A percentile compares a stretch with the other conserved stretches of the same genome.
phyloP scores from a whole-genome alignment of 37 sponge, comb jelly and placozoan genomes.

The Axinella damicornis region DNA sequence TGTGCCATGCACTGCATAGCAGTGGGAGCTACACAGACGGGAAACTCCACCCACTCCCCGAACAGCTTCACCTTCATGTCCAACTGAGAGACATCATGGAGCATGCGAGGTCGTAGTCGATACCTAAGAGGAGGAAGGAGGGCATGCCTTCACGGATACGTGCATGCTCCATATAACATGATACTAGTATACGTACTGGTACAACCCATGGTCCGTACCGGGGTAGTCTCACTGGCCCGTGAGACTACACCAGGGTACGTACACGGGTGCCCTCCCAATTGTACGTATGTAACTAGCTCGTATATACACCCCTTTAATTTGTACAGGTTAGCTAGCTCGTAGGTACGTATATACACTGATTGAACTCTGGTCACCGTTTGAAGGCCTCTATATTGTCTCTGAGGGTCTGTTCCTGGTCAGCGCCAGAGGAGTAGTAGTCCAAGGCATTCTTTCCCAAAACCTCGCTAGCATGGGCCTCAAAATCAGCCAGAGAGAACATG shows the following conservation, averaged over 20 bases:
- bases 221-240: too few relatives aligned
- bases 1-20: constrained; percentile 94
- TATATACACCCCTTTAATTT: too few relatives aligned
- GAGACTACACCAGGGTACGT: too few relatives aligned
- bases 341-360: too few relatives aligned
- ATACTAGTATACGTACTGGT: too few relatives aligned
- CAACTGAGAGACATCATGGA: constrained; percentile 75
- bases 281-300: too few relatives aligned
- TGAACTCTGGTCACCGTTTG: constrained; percentile 49
- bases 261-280: too few relatives aligned
- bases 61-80: constrained; percentile 47
- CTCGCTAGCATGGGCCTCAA: constrained; percentile 63
- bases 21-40: constrained; percentile 90
- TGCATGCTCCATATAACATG: too few relatives aligned
- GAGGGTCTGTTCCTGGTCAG: constrained; percentile 77
- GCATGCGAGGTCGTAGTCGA: constrained; percentile 75
- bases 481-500: constrained; percentile 75
- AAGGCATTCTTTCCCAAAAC: constrained; percentile 73
- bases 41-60: constrained; percentile 77
- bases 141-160: not conserved
- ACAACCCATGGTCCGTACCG: too few relatives aligned
- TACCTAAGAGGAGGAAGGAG: constrained; percentile 29
- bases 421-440: constrained; percentile 90
- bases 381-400: constrained; percentile 90
- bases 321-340: too few relatives aligned